Percentiles rank a stretch among this genome's conserved stretches.
These are phyloP conservation scores for Tribolium castaneum DNA, from an alignment of 1,140 invertebrate genomes.

Conservation along the genomic window DNA sequence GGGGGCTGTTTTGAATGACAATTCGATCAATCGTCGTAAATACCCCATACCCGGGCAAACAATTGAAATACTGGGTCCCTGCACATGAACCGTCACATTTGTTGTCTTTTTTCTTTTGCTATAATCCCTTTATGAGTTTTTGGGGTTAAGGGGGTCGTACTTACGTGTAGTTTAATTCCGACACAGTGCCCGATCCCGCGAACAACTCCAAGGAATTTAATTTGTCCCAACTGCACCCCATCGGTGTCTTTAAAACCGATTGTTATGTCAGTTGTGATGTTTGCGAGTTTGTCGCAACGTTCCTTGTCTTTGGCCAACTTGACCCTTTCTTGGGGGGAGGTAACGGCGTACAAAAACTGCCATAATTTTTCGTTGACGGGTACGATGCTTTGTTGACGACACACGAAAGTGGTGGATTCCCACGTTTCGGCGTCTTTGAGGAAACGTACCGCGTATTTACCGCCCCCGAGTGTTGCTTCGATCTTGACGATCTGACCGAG, in stretches of 20 bases:
- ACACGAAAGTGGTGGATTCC: slow-evolving; percentile 55
- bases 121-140: slow-evolving; percentile 61
- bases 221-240: slow-evolving; percentile 61
- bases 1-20: slow-evolving; percentile 6
- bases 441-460: slow-evolving; percentile 52
- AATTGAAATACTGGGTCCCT: slow-evolving; percentile 60
- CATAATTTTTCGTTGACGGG: slow-evolving; percentile 63
- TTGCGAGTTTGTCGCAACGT: slow-evolving; percentile 64
- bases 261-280: slow-evolving; percentile 58
- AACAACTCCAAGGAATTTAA: slow-evolving; percentile 69
- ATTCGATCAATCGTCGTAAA: slow-evolving; percentile 62
- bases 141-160: slow-evolving; percentile 58
- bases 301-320: slow-evolving; percentile 64
- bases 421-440: slow-evolving; percentile 58
- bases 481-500: slow-evolving; percentile 60
- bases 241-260: slow-evolving; percentile 60
- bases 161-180: slow-evolving; percentile 70
- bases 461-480: slow-evolving; percentile 48
- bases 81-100: slow-evolving; percentile 58
- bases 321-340: slow-evolving; percentile 65
- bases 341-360: slow-evolving; percentile 66
- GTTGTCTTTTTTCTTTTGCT: slow-evolving; percentile 59
- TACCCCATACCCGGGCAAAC: slow-evolving; percentile 57
- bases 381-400: slow-evolving; percentile 58
- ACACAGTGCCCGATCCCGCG: slow-evolving; percentile 68